Base-by-base conservation (phyloP, 2,888 invertebrate species). In the Steinernema scapterisci region DNA sequence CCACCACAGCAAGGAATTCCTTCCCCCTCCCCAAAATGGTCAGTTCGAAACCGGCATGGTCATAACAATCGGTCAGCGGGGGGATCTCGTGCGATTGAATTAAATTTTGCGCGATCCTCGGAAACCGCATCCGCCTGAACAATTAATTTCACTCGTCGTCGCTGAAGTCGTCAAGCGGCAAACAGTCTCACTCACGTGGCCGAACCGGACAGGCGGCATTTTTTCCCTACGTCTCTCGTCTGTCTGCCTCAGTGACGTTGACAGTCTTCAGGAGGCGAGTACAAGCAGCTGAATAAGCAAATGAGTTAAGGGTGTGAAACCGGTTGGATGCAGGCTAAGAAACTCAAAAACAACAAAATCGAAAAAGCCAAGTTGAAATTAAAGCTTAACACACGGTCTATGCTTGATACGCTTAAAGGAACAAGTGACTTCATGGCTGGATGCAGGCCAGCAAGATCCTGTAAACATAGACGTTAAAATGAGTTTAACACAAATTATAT, bases 161-260 rank as follows among this genome's bases (percentile, higher is more conserved):
- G n/a, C n/a, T n/a, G n/a, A n/a, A n/a, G n/a, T n/a, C n/a, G n/a
- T n/a, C n/a, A n/a, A n/a, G n/a, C n/a, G n/a, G n/a, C n/a, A n/a
- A n/a, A 31, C 54, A 54, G 54, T 54, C 54, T 54, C 54, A 63
- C 63, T 38, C 63, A 63, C 31, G 63, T 63, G 63, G 63, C 27
- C 63, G 25, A 19, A 44, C 16, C 38, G 38, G n/a, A 48, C n/a
- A 16, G 13, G 48, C 48, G 21, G 54, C 54, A 25, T 5, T 25
- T 19, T 54, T 31, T 63, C 16, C 38, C n/a, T 27, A 21, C 63
- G 11, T 19, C 21, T 21, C 11, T 23, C 52, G 23, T 23, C 52
- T 63, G 63, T 31, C 31, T 25, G 48, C 45, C 45, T 16, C 16
- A 16, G 45, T 11, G 45, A 44, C n/a, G 45, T 44, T 7, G 9